A percentile compares a stretch with the other conserved stretches of the same genome.
phyloP scores from a whole-genome alignment of 2,797 vertebrate species.

The Danio kyathit region DNA sequence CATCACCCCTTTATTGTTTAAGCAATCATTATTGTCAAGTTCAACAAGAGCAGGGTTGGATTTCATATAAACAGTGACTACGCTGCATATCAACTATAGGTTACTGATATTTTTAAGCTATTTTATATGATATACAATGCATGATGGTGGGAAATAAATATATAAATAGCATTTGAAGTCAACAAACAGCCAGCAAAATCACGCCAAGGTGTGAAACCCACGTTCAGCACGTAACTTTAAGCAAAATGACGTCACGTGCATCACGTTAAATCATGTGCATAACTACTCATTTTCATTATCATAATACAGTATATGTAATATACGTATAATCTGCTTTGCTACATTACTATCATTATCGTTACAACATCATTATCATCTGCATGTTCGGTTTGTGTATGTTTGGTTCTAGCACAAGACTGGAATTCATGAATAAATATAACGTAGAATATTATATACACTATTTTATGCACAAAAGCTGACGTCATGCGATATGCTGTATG shows the following conservation, averaged over 20 bases:
- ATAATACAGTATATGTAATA: too few relatives aligned
- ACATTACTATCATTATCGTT: too few relatives aligned
- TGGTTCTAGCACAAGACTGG: too few relatives aligned
- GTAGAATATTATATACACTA: too few relatives aligned
- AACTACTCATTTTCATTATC: background rate
- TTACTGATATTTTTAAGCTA: background rate
- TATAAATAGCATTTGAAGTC: background rate
- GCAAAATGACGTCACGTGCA: background rate
- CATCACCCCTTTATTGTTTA: conserved; percentile 1
- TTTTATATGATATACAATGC: background rate
- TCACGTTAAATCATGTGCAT: background rate
- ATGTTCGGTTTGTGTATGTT: too few relatives aligned
- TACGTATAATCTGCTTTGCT: too few relatives aligned
- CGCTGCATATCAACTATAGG: background rate
- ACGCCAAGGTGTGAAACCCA: background rate
- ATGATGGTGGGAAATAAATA: background rate
- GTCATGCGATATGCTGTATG: too few relatives aligned
- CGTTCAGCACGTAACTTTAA: background rate
- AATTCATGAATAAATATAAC: too few relatives aligned
- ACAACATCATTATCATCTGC: too few relatives aligned
- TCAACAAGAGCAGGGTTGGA: conserved; percentile 16
- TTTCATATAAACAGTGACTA: background rate
- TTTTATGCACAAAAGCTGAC: too few relatives aligned
- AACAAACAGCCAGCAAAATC: background rate
- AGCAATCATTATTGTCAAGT: background rate